Conservation (phyloP, 2,113 vertebrate species). For the Stegastes partitus region DNA sequence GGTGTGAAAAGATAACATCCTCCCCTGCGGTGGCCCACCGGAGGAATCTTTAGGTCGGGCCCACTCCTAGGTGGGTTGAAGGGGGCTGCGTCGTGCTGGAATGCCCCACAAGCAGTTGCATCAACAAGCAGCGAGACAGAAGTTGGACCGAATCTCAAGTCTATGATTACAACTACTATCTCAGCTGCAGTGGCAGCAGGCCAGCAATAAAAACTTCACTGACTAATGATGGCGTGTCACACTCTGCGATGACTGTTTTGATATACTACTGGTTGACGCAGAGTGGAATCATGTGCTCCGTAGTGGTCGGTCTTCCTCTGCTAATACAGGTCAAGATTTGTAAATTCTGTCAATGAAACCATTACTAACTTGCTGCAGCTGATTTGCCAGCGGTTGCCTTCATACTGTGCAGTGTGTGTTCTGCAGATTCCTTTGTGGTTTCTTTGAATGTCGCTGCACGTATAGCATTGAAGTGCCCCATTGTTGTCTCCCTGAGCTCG, state of each 20-base stretch:
- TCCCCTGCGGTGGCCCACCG: slow-evolving; percentile 64
- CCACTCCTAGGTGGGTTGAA: slow-evolving; percentile 60
- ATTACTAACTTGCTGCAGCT: background rate
- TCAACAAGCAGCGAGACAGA: slow-evolving; percentile 74
- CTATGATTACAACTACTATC: slow-evolving; percentile 33
- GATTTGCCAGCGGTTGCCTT: background rate
- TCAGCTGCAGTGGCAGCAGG: background rate
- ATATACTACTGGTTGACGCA: background rate
- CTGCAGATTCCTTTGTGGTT: background rate
- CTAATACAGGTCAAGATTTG: slow-evolving; percentile 35
- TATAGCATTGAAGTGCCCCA: background rate
- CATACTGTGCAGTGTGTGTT: background rate
- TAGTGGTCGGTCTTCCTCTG: background rate
- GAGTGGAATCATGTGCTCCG: background rate
- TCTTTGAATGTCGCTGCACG: background rate
- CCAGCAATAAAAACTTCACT: background rate
- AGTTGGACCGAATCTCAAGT: slow-evolving; percentile 35
- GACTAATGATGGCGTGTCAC: slow-evolving; percentile 10
- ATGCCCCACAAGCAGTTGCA: slow-evolving; percentile 82
- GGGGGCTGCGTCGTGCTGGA: slow-evolving; percentile 70
- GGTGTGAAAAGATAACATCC: slow-evolving; percentile 80
- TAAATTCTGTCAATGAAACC: slow-evolving; percentile 5
- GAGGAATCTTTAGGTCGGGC: slow-evolving; percentile 64
- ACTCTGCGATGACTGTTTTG: slow-evolving; percentile 19
- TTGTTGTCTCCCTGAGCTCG: slow-evolving; percentile 9